These are phyloP conservation scores for Aricia artaxerxes DNA, from an alignment of 2,888 invertebrate genomes.

Conservation along the genomic window DNA sequence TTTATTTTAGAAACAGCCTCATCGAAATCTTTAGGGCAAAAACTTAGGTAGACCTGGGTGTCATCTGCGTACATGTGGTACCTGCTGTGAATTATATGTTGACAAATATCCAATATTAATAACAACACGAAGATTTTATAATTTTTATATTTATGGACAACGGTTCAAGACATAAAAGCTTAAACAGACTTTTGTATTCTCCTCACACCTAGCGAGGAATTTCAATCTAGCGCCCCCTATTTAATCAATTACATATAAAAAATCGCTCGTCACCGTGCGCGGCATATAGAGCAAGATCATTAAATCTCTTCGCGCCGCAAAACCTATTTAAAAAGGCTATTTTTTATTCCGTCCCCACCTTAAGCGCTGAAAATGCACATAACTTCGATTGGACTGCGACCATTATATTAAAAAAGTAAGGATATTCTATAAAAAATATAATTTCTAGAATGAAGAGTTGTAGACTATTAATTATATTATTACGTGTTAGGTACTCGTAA, in stretches of 20 bases:
- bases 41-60: no score
- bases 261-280: slow-evolving; percentile 66
- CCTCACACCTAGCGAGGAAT: slow-evolving; percentile 64
- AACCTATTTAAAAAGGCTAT: slow-evolving; percentile 75
- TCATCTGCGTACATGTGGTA: no score
- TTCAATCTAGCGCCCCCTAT: slow-evolving; percentile 65
- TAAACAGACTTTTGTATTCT: slow-evolving; percentile 50
- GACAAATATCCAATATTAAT: no score
- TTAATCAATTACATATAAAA: slow-evolving; percentile 75
- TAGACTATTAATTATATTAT: no score
- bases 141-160: background rate
- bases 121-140: background rate
- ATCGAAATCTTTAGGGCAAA: no score
- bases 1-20: no score
- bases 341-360: slow-evolving; percentile 63
- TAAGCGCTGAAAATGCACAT: slow-evolving; percentile 50
- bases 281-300: slow-evolving; percentile 67
- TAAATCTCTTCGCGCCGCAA: slow-evolving; percentile 74
- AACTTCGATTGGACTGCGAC: slow-evolving; percentile 46
- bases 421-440: background rate
- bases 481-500: no score
- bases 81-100: no score
- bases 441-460: background rate
- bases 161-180: slow-evolving; percentile 31
- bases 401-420: slow-evolving; percentile 32